A percentile compares a stretch with the other conserved stretches of the same genome.
phyloP scores from a whole-genome alignment of 2,888 invertebrate genomes.

The Thera obeliscata region DNA sequence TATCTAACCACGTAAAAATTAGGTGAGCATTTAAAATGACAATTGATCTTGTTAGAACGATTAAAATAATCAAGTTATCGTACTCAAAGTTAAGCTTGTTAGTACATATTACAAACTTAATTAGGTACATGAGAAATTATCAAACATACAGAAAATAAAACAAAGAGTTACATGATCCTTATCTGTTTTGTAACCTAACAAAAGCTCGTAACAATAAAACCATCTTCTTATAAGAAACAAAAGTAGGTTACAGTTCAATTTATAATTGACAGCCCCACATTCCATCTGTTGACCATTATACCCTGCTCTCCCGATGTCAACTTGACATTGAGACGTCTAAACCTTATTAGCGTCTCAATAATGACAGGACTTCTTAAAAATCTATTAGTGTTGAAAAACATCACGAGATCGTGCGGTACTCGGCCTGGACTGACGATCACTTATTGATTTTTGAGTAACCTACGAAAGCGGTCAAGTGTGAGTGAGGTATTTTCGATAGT shows the following conservation, averaged over 20 bases:
- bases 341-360: constrained; percentile 23
- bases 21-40: too few relatives aligned
- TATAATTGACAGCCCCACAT: neutral
- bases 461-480: constrained; percentile 33
- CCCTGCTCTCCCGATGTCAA: constrained; percentile 8
- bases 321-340: constrained; percentile 32
- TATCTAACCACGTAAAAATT: too few relatives aligned
- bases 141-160: neutral
- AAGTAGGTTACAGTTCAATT: constrained; percentile 5
- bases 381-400: constrained; percentile 40
- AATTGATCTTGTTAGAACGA: too few relatives aligned
- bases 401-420: constrained; percentile 48
- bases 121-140: neutral
- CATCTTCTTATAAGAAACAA: neutral
- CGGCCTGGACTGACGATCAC: constrained; percentile 31
- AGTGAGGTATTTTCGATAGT: neutral
- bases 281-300: neutral
- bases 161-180: constrained; percentile 12
- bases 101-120: neutral
- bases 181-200: constrained; percentile 16
- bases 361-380: constrained; percentile 26
- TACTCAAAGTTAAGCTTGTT: too few relatives aligned
- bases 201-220: constrained; percentile 1
- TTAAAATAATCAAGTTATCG: too few relatives aligned
- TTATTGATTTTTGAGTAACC: constrained; percentile 46